Conservation (phyloP, 2,113 vertebrate species). For the Onychostruthus taczanowskii region DNA sequence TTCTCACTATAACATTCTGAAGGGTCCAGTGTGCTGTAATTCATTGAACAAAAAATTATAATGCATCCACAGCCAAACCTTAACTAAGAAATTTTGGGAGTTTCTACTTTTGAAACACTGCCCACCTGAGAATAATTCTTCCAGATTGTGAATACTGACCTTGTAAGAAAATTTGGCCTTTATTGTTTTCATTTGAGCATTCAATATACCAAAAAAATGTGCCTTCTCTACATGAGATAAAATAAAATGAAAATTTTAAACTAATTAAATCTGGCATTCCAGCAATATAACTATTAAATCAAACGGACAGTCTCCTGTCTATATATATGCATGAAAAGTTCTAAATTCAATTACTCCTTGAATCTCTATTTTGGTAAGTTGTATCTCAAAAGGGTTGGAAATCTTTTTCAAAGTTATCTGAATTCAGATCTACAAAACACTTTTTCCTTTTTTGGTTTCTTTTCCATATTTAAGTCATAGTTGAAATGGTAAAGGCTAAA, state of each 20-base stretch:
- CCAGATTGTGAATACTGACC: neutral
- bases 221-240: neutral
- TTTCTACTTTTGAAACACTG: neutral
- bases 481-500: neutral
- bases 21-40: neutral
- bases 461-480: neutral
- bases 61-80: neutral
- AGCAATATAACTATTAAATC: neutral
- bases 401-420: neutral
- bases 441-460: neutral
- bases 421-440: neutral
- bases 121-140: neutral
- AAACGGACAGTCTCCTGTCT: neutral
- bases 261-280: neutral
- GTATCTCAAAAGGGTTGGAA: neutral
- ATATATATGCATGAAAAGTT: neutral
- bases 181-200: neutral
- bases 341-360: neutral
- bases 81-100: neutral
- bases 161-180: neutral
- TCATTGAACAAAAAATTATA: neutral
- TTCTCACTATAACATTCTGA: neutral
- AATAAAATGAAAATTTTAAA: neutral
- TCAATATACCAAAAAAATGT: neutral
- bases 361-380: neutral